Base-by-base conservation (phyloP, 92 coral and sea anemone genomes). In the Muricea muricata region DNA sequence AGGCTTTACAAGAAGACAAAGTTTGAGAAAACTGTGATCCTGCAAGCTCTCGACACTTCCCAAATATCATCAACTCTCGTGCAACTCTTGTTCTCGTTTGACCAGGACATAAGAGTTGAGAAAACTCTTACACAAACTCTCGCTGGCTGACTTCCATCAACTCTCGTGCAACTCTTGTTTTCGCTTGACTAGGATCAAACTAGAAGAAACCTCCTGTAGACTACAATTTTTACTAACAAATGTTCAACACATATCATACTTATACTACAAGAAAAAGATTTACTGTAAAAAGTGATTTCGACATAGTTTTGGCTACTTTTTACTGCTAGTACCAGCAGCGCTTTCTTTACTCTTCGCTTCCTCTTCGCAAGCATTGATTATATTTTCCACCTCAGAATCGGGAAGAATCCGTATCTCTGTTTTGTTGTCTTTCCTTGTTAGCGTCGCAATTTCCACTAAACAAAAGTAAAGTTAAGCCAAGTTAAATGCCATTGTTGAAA, bases 361-460 rank as follows among this genome's bases (percentile, higher is more conserved):
- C 32, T 94, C 94, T 45, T 93, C 97, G 57, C 94, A 89, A n/a
- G 84, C 68, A 29, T 88, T 91, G 63, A 97, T 97, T 57, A 93
- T 74, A 24, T 37, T 82, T 32, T 92, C 92, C 0, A 97, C 99
- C 30, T 92, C 99, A 57, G 66, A 80, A 6, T 91, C 82, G 23
- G 73, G 87, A 11, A 97, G 91, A 65, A 97, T 94, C 83, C 89
- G 92, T 34, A 97, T 86, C n/a, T 18, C 74, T 1, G 93, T 93
- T 70, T 68, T 84, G 68, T 90, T 89, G 65, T 93, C 93, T 31
- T 97, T 95, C 83, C 99, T 91, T 30, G 97, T 97, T 6, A 97
- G 84, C 7, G 99, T 97, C 5, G 99, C 93, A 35, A 97, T 92
- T 73, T 97, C 99, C 61, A 97, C 99, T 97, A 61, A n/a, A 82